Percentiles rank a stretch among this genome's conserved stretches.
These are phyloP conservation scores for Podotricha telesiphe DNA, from an alignment of 2,888 invertebrate genomes.

Conservation along the genomic window DNA sequence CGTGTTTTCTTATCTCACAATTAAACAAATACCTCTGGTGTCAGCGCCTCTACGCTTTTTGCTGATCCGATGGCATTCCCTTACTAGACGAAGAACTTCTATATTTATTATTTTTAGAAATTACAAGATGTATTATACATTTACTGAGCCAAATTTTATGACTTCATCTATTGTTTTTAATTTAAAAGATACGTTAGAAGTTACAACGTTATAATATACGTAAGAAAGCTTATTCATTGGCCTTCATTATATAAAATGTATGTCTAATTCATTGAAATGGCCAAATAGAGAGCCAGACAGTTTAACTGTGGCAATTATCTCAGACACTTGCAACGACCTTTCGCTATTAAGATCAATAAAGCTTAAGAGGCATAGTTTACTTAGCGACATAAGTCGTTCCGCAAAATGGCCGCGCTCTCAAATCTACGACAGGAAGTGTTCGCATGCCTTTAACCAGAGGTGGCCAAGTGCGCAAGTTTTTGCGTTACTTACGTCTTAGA, in stretches of 20 bases:
- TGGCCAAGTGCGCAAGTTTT: constrained; percentile 53
- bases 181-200: not conserved
- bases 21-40: constrained; percentile 46
- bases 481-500: constrained; percentile 13
- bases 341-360: constrained; percentile 53
- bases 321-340: constrained; percentile 71
- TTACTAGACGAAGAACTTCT: not conserved
- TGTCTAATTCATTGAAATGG: constrained; percentile 2
- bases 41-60: constrained; percentile 39
- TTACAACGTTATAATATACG: not conserved
- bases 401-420: constrained; percentile 59
- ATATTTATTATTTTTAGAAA: constrained; percentile 31
- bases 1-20: constrained; percentile 45
- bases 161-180: not conserved
- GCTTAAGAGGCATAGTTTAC: constrained; percentile 54
- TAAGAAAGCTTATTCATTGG: not conserved
- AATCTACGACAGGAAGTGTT: constrained; percentile 77
- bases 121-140: not conserved
- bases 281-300: constrained; percentile 16
- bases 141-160: not conserved
- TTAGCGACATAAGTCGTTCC: constrained; percentile 61
- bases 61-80: constrained; percentile 34
- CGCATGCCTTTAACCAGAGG: constrained; percentile 75
- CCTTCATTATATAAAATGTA: not conserved
- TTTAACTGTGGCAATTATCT: constrained; percentile 62